Evolutionary conservation across 2,888 invertebrate species (phyloP), one percentile per base, ranked within the genome.

Genomic region (Volucella inanis): DNA sequence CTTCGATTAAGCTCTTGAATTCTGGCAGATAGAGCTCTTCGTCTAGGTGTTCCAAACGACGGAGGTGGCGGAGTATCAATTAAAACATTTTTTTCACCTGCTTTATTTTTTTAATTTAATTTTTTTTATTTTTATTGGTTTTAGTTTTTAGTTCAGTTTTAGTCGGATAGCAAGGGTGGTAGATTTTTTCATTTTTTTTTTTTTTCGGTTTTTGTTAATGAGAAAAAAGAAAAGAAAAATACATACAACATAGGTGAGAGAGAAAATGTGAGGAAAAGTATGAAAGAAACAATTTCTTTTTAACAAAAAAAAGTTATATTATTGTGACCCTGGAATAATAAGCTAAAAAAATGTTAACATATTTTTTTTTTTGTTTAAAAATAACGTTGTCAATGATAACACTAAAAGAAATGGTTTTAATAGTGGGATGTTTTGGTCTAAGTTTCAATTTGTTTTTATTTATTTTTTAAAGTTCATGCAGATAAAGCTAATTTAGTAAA

Each of bases 21-120:
- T 79, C 91, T 90, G 78, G 92, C 91, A 52, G 92, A 92, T 87
- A 92, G 88, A 47, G 91, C 92, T 89, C 93, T 90, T 43, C 92
- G 89, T 45, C 92, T 89, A 65, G 92, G 92, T 74, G 92, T 91
- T 82, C 91, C 90, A 82, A 92, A 91, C 4, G 91, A 91, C 81
- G 91, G 91, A 87, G 90, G 89, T 77, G 92, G 91, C 93, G 95
- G 95, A 93, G 95, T 94, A 93, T 95, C 95, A 94, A 95, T 95
- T 93, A 96, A 94, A 93, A 95, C 95, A 94, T 95, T 95, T 94
- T 95, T 96, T 94, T 96, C 96, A 95, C 96, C 96, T 95, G 94
- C 93, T 94, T 93, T 87, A 72, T 75, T 54, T 75, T 59, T 62
- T 62, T 65, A 72, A 55, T 41, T 64, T n/a, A 52, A 18, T 41